Evolutionary conservation across 2,888 invertebrate species (phyloP).

Genomic region (Parnassius glacialis): DNA sequence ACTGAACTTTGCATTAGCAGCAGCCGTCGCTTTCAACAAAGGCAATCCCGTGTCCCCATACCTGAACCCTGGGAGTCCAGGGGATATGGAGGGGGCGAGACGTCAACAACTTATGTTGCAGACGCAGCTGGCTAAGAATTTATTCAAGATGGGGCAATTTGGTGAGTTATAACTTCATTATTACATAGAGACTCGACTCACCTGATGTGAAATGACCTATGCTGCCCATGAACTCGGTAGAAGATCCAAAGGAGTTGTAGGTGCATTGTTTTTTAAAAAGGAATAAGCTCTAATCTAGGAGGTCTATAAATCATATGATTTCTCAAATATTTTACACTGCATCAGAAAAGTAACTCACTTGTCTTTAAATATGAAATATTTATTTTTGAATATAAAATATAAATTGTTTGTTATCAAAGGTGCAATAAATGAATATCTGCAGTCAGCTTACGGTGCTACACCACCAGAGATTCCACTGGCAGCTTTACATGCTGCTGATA

Average conservation of each 20-base stretch:
- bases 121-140: constrained; percentile 73
- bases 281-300: too few species aligned
- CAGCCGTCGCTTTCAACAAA: constrained; percentile 74
- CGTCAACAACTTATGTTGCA: constrained; percentile 72
- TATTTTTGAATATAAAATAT: not conserved
- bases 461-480: constrained; percentile 56
- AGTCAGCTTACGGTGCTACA: constrained; percentile 68
- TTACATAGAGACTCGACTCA: not conserved
- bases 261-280: too few species aligned
- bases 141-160: constrained; percentile 76
- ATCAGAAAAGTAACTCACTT: too few species aligned
- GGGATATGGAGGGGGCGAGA: constrained; percentile 66
- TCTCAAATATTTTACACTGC: too few species aligned
- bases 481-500: constrained; percentile 48
- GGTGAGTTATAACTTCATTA: constrained; percentile 43
- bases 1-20: constrained; percentile 70
- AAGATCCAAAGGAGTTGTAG: too few species aligned
- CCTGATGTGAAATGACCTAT: too few species aligned
- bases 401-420: constrained; percentile 36
- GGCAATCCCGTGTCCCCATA: constrained; percentile 66
- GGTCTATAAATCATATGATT: too few species aligned
- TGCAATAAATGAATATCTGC: constrained; percentile 74
- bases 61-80: constrained; percentile 48
- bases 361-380: too few species aligned
- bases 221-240: too few species aligned